Percentiles rank a stretch among this genome's conserved stretches.
Conservation (phyloP, 2,888 invertebrate genomes). For the Aleiodes alternator region DNA sequence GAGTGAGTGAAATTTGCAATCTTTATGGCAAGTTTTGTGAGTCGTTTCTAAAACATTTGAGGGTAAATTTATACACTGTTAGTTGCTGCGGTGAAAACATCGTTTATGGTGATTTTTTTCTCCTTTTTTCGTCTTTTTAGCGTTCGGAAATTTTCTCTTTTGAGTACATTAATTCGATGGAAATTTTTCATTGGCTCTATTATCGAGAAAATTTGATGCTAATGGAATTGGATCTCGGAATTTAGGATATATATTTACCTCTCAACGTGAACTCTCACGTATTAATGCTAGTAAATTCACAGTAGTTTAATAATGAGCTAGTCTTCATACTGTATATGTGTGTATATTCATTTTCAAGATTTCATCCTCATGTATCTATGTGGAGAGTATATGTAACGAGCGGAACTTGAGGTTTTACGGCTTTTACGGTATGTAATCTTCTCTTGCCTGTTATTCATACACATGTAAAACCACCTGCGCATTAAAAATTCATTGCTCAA, state of each 20-base stretch:
- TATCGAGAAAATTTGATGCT: too few species aligned
- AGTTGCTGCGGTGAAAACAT: conserved; percentile 8
- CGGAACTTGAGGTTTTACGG: conserved; percentile 29
- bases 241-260: too few species aligned
- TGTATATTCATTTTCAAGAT: conserved; percentile 8
- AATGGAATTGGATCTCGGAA: too few species aligned
- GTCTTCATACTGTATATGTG: conserved; percentile 2
- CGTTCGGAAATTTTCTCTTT: neutral
- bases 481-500: neutral
- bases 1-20: conserved; percentile 40
- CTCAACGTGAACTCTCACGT: too few species aligned
- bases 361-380: neutral
- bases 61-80: conserved; percentile 14
- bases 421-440: conserved; percentile 11
- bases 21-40: conserved; percentile 16
- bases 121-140: neutral
- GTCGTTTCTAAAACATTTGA: conserved; percentile 20
- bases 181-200: neutral
- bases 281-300: neutral
- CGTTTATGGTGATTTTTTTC: neutral
- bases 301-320: neutral
- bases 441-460: neutral
- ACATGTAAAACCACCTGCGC: conserved; percentile 2
- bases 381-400: neutral
- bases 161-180: neutral